Evolutionary conservation across 1,140 invertebrate species (phyloP).

Genomic region (Maconellicoccus hirsutus): DNA sequence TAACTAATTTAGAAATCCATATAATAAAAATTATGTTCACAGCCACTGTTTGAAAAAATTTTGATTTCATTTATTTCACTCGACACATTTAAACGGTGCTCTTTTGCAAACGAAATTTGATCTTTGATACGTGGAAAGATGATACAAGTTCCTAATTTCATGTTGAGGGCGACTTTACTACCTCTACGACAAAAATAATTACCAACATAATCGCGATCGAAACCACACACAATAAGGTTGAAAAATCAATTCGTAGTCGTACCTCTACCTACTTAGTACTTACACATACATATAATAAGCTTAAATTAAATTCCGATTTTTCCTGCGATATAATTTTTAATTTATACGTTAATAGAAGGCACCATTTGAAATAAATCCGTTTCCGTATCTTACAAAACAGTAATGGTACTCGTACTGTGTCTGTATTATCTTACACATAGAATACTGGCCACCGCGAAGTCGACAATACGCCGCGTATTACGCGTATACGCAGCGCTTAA

Average conservation of each 20-base stretch:
- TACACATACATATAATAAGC: not conserved
- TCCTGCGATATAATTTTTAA: not conserved
- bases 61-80: not conserved
- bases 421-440: not conserved
- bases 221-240: too few relatives aligned
- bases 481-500: not conserved
- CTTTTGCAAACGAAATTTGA: not conserved
- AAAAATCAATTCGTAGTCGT: too few relatives aligned
- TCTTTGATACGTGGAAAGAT: not conserved
- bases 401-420: not conserved
- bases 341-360: not conserved
- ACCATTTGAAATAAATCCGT: not conserved
- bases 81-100: not conserved
- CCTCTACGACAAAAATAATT: not conserved
- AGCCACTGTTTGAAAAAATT: constrained; percentile 8
- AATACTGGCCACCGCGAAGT: not conserved
- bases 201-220: too few relatives aligned
- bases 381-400: not conserved
- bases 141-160: not conserved
- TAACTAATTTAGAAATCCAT: not conserved
- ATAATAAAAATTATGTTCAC: not conserved
- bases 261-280: too few relatives aligned
- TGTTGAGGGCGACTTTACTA: not conserved
- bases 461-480: too few relatives aligned
- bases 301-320: not conserved